Evolutionary conservation across 1,140 invertebrate species (phyloP), one percentile per base, ranked within the genome.

Genomic region (Papilio machaon): DNA sequence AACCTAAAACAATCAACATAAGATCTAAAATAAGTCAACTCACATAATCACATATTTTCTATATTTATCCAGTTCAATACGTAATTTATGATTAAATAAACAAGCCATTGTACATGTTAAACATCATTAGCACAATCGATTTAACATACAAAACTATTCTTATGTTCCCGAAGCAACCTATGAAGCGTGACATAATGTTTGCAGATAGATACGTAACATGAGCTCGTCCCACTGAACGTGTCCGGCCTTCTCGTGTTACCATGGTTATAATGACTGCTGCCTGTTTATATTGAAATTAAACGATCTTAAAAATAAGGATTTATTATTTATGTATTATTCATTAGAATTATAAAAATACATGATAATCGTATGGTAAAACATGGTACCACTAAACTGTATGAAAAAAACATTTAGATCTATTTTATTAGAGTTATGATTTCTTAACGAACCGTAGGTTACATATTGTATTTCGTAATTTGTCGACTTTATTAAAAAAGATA

Each of bases 181-280:
- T 67, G 17, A 79, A 47, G 77, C 77, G 60, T 79, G 77, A 79
- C 77, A 58, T 79, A 79, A 79, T 79, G 58, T 23, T 67, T 67
- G 60, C 77, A 79, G 43, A 58, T 58, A 58, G 46, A 79, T 46
- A 79, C 77, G 77, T 79, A 79, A 79, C 60, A 46, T 43, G 77
- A 79, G 35, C 54, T 19, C 35, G 35, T 54, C 30, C 54, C 54
- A 64, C 58, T 43, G 38, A 11, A 64, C 46, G 74, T 76, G 47
- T 78, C 38, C 76, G 76, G 6, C 35, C 76, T 78, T 60, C 76
- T 78, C 49, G 8, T 19, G 10, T 78, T 58, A 78, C 76, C 30
- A 78, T 52, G 35, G 54, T 77, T 77, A 78, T 60, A 38, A 30
- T 30, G 17, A n/a, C 9, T 43, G 46, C 30, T 67, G 30, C 8